Percentiles rank a stretch among this genome's conserved stretches.
These are phyloP conservation scores for Strix aluco DNA, from an alignment of 2,113 vertebrate species.

Conservation along the genomic window DNA sequence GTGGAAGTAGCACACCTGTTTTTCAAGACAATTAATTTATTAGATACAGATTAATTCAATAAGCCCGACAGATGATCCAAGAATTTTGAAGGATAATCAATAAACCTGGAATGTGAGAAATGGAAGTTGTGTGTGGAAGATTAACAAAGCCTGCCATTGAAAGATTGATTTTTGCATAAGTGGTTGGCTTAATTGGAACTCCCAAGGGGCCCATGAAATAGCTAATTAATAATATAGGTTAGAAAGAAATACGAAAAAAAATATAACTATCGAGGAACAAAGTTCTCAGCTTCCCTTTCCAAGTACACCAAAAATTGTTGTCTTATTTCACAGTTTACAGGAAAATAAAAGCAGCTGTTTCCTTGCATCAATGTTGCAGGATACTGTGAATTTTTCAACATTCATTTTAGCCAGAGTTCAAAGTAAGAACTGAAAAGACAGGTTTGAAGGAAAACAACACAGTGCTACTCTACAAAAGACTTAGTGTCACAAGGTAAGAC, in stretches of 20 bases:
- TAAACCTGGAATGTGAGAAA: slow-evolving; percentile 70
- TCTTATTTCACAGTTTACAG: not conserved
- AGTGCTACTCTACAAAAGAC: not conserved
- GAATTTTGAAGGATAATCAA: slow-evolving; percentile 69
- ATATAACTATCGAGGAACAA: not conserved
- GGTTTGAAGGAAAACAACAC: not conserved
- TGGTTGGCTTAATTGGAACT: slow-evolving; percentile 12
- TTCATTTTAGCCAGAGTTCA: not conserved
- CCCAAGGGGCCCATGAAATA: not conserved
- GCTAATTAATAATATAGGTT: slow-evolving; percentile 2
- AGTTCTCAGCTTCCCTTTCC: not conserved
- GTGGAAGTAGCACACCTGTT: slow-evolving; percentile 71
- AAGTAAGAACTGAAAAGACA: not conserved
- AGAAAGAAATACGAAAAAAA: not conserved
- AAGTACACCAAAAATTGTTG: not conserved
- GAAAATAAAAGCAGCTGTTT: not conserved
- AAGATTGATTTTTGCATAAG: slow-evolving; percentile 60
- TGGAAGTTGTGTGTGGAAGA: slow-evolving; percentile 65
- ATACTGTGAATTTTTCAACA: not conserved
- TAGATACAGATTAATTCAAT: slow-evolving; percentile 70
- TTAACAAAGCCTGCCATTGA: slow-evolving; percentile 59
- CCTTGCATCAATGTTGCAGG: not conserved
- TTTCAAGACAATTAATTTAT: slow-evolving; percentile 75
- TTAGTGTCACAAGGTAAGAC: not conserved
- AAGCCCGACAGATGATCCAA: slow-evolving; percentile 54